phyloP scores from a whole-genome alignment of 92 coral and sea anemone species.

The Porites divaricata region DNA sequence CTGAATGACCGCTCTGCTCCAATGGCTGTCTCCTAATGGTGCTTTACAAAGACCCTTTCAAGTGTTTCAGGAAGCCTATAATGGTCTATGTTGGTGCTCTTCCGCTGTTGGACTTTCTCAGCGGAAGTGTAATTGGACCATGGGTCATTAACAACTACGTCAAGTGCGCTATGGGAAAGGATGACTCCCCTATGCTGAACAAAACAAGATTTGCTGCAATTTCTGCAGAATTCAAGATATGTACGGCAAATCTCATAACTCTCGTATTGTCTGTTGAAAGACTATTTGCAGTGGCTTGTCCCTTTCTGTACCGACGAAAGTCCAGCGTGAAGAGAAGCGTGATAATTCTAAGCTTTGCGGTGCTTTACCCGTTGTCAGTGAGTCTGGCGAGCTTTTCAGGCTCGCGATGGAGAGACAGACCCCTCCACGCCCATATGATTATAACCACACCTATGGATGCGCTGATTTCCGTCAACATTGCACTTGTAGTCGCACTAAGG shows the following conservation, averaged over 20 bases:
- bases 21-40: background rate
- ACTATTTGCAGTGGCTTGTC: background rate
- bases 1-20: too few species aligned
- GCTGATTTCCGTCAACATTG: background rate
- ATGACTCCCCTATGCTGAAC: background rate
- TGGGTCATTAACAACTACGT: background rate
- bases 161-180: background rate
- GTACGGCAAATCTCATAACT: constrained; percentile 1
- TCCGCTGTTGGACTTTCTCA: background rate
- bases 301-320: constrained; percentile 2
- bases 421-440: background rate
- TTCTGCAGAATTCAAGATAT: background rate
- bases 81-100: background rate
- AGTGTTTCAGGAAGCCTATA: constrained; percentile 7
- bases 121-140: background rate
- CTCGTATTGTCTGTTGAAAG: background rate
- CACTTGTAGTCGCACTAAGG: background rate
- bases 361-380: background rate
- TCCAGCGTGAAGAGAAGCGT: background rate
- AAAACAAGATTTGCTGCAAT: background rate
- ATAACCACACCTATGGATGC: background rate
- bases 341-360: background rate
- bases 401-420: background rate
- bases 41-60: constrained; percentile 1
- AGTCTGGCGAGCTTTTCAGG: background rate